Evolutionary conservation across 1,140 invertebrate genomes (phyloP), one percentile per base, ranked within the genome.

Genomic region (Stenopsyche tienmushanensis): DNA sequence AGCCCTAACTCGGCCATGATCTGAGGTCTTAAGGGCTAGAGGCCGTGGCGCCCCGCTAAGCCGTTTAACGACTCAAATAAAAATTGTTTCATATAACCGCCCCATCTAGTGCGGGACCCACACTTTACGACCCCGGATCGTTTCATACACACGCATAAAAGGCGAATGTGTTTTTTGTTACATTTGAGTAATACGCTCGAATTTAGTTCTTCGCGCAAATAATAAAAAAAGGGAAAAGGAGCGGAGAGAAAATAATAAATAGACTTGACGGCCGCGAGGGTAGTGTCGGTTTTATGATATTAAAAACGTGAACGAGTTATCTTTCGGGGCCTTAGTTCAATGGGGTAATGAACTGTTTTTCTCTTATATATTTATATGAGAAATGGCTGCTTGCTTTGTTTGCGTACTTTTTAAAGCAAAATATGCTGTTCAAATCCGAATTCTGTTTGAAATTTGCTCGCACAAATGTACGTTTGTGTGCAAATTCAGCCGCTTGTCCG

Each of bases 21-120:
- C 53, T 39, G 8, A 15, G 53, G 23, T 53, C 49, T 53, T 53
- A 53, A 3, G 21, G 49, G 49, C n/a, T 21, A n/a, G 18, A 13
- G 49, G 7, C 34, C n/a, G 34, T 39, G 34, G 13, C 13, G n/a
- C 2, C 23, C 53, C 53, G 23, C 57, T 23, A 44, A 59, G 57
- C 57, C 57, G 23, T 59, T 59, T 59, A 59, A 59, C 57, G 57
- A 59, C 57, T 59, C 41, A 39, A 59, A 59, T 59, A 59, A 59
- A 59, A 59, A 59, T 45, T 59, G 57, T 59, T 59, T 59, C 57
- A 59, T 59, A 59, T 59, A 44, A 59, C 57, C 29, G 15, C 2
- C 23, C 9, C n/a, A n/a, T n/a, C n/a, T n/a, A 13, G 29, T 24
- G 2, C 8, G 39, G 3, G 44, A 18, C 44, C 34, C 8, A 23